phyloP scores from a whole-genome alignment of 2,113 vertebrate genomes.

The Dunckerocampus dactyliophorus region DNA sequence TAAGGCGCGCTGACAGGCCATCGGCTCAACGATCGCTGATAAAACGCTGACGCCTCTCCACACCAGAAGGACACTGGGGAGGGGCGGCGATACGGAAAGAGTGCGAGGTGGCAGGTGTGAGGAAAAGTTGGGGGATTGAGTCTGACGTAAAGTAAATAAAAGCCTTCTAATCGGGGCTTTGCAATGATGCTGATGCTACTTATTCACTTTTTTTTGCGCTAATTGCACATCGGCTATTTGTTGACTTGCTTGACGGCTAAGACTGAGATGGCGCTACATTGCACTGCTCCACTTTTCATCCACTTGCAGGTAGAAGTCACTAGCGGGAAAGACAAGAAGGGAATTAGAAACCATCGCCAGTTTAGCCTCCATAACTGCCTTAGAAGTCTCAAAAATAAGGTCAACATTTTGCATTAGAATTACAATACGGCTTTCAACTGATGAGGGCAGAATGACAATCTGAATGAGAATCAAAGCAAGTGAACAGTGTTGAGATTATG shows the following conservation, averaged over 20 bases:
- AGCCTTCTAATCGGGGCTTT: conserved; percentile 13
- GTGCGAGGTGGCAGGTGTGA: conserved; percentile 14
- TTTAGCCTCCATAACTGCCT: too few relatives aligned
- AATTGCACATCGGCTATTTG: conserved; percentile 14
- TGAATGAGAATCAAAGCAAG: too few relatives aligned
- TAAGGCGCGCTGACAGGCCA: conserved; percentile 59
- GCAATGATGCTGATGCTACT: background rate
- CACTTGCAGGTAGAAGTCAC: too few relatives aligned
- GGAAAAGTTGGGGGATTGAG: conserved; percentile 21
- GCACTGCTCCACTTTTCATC: background rate
- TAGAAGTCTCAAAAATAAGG: too few relatives aligned
- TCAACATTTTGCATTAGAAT: too few relatives aligned
- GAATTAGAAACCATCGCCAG: too few relatives aligned
- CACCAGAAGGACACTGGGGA: conserved; percentile 51
- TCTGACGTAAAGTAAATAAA: conserved; percentile 40
- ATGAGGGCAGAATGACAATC: too few relatives aligned
- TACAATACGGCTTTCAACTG: too few relatives aligned
- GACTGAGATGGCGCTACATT: background rate
- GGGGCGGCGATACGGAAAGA: conserved; percentile 39
- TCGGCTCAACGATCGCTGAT: conserved; percentile 56
- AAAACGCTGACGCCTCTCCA: conserved; percentile 64
- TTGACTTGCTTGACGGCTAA: too few relatives aligned
- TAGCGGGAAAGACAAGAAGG: too few relatives aligned
- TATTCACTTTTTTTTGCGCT: background rate
- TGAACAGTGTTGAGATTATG: too few relatives aligned